phyloP scores from a whole-genome alignment of 2,888 invertebrate species.

The Idaea aversata region DNA sequence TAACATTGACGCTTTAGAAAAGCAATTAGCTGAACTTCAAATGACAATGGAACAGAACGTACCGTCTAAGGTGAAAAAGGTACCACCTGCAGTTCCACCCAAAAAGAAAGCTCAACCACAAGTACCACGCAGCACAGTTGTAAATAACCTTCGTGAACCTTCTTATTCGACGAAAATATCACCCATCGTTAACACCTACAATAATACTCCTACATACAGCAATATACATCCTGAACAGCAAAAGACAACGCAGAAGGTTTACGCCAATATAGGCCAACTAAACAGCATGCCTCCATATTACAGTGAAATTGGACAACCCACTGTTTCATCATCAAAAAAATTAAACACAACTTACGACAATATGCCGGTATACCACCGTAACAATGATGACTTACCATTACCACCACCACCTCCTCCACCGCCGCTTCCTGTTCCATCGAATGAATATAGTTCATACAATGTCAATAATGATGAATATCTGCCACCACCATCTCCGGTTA shows the following conservation, averaged over 20 bases:
- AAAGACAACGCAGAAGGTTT: conserved; percentile 49
- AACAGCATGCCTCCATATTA: conserved; percentile 32
- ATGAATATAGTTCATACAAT: conserved; percentile 53
- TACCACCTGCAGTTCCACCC: conserved; percentile 90
- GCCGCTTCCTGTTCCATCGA: conserved; percentile 53
- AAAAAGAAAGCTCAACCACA: conserved; percentile 85
- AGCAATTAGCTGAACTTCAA: conserved; percentile 85
- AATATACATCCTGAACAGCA: conserved; percentile 40
- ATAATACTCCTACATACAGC: conserved; percentile 38
- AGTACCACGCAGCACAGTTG: conserved; percentile 88
- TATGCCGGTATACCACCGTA: conserved; percentile 57
- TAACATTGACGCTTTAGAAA: conserved; percentile 84
- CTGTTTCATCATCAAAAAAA: conserved; percentile 40
- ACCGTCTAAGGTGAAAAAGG: conserved; percentile 74
- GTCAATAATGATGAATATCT: conserved; percentile 83
- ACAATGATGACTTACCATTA: conserved; percentile 77
- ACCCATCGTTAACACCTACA: conserved; percentile 45
- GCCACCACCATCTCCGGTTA: conserved; percentile 93
- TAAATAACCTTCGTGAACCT: conserved; percentile 86
- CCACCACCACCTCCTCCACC: conserved; percentile 79
- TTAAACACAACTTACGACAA: conserved; percentile 81
- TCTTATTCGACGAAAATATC: conserved; percentile 83
- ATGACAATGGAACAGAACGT: conserved; percentile 71
- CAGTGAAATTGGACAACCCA: conserved; percentile 41
- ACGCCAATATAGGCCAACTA: conserved; percentile 53